Base-by-base conservation (phyloP, 2,797 vertebrate genomes). In the Austrolebias charrua region DNA sequence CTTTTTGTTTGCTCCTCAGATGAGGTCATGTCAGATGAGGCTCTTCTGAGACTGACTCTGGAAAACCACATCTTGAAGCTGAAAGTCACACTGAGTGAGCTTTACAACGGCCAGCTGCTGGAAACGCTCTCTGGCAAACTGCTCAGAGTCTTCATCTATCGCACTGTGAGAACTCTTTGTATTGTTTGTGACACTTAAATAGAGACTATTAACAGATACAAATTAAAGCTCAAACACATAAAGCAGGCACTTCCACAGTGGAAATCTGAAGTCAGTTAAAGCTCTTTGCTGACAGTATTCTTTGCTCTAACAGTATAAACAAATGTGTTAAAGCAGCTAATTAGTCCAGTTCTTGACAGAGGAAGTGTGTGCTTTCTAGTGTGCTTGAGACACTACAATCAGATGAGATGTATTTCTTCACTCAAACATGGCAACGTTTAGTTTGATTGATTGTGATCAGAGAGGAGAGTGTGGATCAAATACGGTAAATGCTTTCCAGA, bases 11-110 rank as follows among this genome's bases (percentile, higher is more conserved):
- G 9, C 62, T 81, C 86, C 71, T 29, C 83, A 99, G 98, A 90
- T 12, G 94, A 96, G 45, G 91, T 95, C 46, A 88, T 94, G 86
- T 74, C 81, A 13, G 96, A 98, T 65, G 90, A 95, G 66, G 91
- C 82, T 2, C 44, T 91, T 54, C 93, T 98, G 59, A 98, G 72
- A 83, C 51, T 78, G 2, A 93, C 98, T 78, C 71, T 99, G 67
- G 90, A 98, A 87, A 99, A 98, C 82, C 98, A 99, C 80, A 95
- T 99, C 73, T 70, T 99, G 87, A 98, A 95, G 86, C 74, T 92
- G 19, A 98, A 96, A 83, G 45, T 98, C 49, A 94, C 94, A 0
- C 92, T 98, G 61, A 93, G 84, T n/a, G 94, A 95, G 16, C 93
- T 99, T 63, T 98, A 98, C 91, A 96, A 94, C 4, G 98, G 97